Base-by-base conservation (phyloP, 2,888 invertebrate genomes). In the Meandrusa payeni region DNA sequence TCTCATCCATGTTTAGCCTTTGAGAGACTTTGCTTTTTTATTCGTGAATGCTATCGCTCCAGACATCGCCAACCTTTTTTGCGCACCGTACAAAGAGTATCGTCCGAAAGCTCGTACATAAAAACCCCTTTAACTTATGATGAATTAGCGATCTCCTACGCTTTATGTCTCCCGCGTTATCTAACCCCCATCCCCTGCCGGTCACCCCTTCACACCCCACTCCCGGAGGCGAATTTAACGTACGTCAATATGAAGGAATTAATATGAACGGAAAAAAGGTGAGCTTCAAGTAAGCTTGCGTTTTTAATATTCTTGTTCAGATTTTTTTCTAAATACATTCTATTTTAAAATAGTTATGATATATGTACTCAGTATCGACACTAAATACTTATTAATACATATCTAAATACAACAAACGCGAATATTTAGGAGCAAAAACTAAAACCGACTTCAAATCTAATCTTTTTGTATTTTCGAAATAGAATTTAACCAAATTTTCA, bases 111-210 rank as follows among this genome's bases (percentile, higher is more conserved):
- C 69, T 57, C 61, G 76, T 76, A 79, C 81, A 80, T 86, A 87
- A 86, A 85, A 86, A 86, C 85, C 87, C 75, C 87, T 87, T 87
- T 86, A 87, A 87, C 86, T 87, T 87, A 87, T 87, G 87, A 87
- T 87, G 87, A 86, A 87, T 87, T 87, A 87, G 87, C 87, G 83
- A 86, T 86, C 83, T 86, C 80, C 81, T 85, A 77, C 81, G 83
- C 75, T 83, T 82, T 82, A 83, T 85, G 81, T 86, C 83, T 83
- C 83, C 79, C 80, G 64, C 57, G 82, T 76, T 83, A 81, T 82
- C 83, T 81, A 51, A 57, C 67, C 63, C 69, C 66, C 31, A 48
- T 37, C 52, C 47, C 51, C 59, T 51, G 36, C 42, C 43, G 56
- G 55, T 52, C 60, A 55, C 60, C 66, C 64, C 51, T 45, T 47